phyloP scores from a whole-genome alignment of 2,113 vertebrate genomes.

The Eudorcas thomsonii region DNA sequence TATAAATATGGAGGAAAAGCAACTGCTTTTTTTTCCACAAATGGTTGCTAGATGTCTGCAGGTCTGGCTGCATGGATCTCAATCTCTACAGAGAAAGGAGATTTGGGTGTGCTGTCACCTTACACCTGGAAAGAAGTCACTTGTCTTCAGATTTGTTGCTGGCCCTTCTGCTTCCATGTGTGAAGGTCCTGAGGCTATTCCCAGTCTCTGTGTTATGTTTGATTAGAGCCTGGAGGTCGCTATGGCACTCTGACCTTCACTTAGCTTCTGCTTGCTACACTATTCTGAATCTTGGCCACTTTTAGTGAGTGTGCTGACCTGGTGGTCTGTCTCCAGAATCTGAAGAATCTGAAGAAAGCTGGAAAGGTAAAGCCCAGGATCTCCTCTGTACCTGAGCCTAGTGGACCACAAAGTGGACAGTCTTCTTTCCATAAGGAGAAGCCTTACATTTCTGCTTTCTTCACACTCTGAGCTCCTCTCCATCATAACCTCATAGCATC shows the following conservation, averaged over 20 bases:
- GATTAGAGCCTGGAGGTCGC: neutral
- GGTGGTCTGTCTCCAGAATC: neutral
- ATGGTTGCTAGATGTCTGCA: neutral
- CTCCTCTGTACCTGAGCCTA: neutral
- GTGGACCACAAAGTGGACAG: neutral
- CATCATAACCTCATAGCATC: neutral
- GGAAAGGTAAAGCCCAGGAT: neutral
- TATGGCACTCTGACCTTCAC: neutral
- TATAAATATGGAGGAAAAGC: neutral
- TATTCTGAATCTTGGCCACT: neutral
- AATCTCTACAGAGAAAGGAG: neutral
- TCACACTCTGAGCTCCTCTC: neutral
- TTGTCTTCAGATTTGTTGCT: neutral
- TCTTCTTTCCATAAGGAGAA: neutral
- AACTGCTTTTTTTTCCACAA: neutral
- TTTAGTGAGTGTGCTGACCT: neutral
- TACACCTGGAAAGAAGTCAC: neutral
- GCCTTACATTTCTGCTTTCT: neutral
- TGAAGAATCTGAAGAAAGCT: neutral
- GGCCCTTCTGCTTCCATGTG: neutral
- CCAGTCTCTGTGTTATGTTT: neutral
- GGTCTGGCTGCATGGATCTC: neutral
- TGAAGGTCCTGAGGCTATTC: neutral
- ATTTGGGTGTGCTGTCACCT: too few species aligned
- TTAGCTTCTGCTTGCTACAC: neutral